Conservation (phyloP, 2,888 invertebrate species). For the Catonia carolina region DNA sequence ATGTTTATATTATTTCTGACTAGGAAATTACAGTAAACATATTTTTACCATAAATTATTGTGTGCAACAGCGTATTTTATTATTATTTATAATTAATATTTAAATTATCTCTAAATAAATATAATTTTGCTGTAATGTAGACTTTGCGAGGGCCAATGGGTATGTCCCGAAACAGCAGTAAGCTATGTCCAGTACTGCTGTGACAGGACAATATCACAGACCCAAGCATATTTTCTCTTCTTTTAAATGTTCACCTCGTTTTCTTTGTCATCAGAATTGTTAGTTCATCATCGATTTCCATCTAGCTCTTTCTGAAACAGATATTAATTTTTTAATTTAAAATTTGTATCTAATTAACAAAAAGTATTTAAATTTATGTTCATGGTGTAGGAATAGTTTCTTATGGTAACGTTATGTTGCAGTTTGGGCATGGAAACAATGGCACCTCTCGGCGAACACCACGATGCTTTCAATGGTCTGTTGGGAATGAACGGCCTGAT, state of each 20-base stretch:
- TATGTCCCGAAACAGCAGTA: slow-evolving; percentile 92
- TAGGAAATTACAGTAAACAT: too few relatives aligned
- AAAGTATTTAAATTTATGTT: too few relatives aligned
- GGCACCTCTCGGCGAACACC: slow-evolving; percentile 34
- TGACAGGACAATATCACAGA: slow-evolving; percentile 96
- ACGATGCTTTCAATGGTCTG: slow-evolving; percentile 36
- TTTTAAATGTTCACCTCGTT: slow-evolving; percentile 28
- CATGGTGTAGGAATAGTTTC: too few relatives aligned
- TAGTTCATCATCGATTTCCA: slow-evolving; percentile 21
- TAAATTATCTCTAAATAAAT: too few relatives aligned
- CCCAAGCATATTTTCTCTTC: slow-evolving; percentile 43
- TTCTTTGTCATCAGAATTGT: slow-evolving; percentile 30
- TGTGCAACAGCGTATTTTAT: too few relatives aligned
- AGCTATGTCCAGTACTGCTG: slow-evolving; percentile 77
- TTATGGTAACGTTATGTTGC: slow-evolving; percentile 25
- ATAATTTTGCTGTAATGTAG: background rate
- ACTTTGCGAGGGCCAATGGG: slow-evolving; percentile 27
- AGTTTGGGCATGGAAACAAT: slow-evolving; percentile 37
- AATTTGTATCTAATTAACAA: too few relatives aligned
- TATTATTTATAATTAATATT: too few relatives aligned
- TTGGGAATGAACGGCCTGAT: slow-evolving; percentile 34
- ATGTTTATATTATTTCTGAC: too few relatives aligned
- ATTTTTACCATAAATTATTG: too few relatives aligned
- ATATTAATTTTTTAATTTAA: slow-evolving; percentile 1
- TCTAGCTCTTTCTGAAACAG: slow-evolving; percentile 16